Conservation (phyloP, 2,113 vertebrate species). For the Epinephelus lanceolatus region DNA sequence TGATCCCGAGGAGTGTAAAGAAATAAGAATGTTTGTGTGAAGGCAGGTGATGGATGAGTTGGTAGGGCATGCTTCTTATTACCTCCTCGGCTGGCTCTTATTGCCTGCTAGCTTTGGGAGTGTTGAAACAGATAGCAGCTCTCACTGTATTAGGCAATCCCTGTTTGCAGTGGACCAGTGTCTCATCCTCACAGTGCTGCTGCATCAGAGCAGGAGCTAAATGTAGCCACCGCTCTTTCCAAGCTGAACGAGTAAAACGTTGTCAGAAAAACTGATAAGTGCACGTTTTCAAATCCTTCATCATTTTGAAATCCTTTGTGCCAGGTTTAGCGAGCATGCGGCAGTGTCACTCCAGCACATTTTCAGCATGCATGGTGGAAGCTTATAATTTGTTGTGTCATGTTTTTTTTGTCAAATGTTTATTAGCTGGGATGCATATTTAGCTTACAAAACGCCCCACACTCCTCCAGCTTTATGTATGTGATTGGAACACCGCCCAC, state of each 20-base stretch:
- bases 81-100: slow-evolving; percentile 58
- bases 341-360: background rate
- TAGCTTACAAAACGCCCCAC: slow-evolving; percentile 52
- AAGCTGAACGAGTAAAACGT: slow-evolving; percentile 7
- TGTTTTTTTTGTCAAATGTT: slow-evolving; percentile 21
- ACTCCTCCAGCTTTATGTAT: slow-evolving; percentile 69
- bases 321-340: background rate
- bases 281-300: background rate
- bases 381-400: slow-evolving; percentile 11
- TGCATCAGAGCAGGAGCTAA: slow-evolving; percentile 39
- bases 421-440: slow-evolving; percentile 62
- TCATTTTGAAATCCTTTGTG: background rate
- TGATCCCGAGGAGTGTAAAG: slow-evolving; percentile 22
- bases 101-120: slow-evolving; percentile 57
- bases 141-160: slow-evolving; percentile 44
- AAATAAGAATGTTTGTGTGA: slow-evolving; percentile 47
- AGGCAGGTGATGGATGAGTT: slow-evolving; percentile 66
- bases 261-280: background rate
- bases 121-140: slow-evolving; percentile 62
- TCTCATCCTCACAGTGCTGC: slow-evolving; percentile 46
- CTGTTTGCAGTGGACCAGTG: slow-evolving; percentile 38
- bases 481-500: slow-evolving; percentile 78
- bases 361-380: background rate
- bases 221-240: slow-evolving; percentile 14
- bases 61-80: slow-evolving; percentile 61